phyloP scores from a whole-genome alignment of 23 tunicate genomes.

The Trididemnum miniatum region DNA sequence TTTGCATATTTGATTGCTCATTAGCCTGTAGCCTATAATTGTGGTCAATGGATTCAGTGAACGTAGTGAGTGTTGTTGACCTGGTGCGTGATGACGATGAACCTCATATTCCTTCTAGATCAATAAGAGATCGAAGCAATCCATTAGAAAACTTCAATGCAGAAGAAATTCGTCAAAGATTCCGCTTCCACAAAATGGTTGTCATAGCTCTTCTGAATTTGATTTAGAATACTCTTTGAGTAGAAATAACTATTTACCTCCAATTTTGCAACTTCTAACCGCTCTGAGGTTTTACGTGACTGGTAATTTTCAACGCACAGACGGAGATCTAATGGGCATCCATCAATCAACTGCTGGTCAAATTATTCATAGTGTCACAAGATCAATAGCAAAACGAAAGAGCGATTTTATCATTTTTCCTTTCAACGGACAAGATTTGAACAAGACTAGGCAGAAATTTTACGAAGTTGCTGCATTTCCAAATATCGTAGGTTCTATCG shows the following conservation, averaged over 20 bases:
- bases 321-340: slow-evolving; percentile 31
- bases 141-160: too few species aligned
- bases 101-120: too few species aligned
- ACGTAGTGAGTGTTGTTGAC: too few species aligned
- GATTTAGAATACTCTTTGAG: background rate
- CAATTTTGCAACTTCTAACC: slow-evolving; percentile 9
- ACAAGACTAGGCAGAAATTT: background rate
- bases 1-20: too few species aligned
- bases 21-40: too few species aligned
- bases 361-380: slow-evolving; percentile 14
- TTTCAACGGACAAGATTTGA: background rate
- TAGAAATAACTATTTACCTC: slow-evolving; percentile 12
- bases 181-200: too few species aligned
- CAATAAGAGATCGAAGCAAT: too few species aligned
- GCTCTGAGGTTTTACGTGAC: slow-evolving; percentile 38
- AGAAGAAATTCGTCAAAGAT: too few species aligned
- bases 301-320: slow-evolving; percentile 36
- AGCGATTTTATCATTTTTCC: slow-evolving; percentile 38
- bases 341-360: slow-evolving; percentile 23
- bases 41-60: too few species aligned
- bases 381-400: slow-evolving; percentile 19
- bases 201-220: too few species aligned
- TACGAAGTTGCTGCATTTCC: slow-evolving; percentile 38
- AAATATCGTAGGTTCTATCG: slow-evolving; percentile 45
- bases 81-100: too few species aligned